Percentiles rank a stretch among this genome's conserved stretches.
Conservation (phyloP, 1,140 invertebrate species). For the Littorina saxatilis region DNA sequence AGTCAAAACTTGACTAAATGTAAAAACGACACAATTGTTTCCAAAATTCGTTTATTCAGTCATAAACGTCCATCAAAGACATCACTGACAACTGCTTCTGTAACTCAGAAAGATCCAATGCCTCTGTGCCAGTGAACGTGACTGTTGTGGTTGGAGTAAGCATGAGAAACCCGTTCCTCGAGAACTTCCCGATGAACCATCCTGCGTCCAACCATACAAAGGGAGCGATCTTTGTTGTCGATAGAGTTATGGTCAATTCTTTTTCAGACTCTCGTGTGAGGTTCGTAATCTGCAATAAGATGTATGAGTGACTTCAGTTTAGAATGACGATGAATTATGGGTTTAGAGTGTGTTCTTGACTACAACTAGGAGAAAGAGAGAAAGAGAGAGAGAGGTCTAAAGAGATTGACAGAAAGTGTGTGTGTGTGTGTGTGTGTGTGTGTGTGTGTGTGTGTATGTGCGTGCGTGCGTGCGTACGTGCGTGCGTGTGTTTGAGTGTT, state of each 20-base stretch:
- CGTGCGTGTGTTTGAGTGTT: background rate
- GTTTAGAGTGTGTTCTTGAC: too few species aligned
- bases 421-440: slow-evolving; percentile 16
- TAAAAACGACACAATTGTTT: background rate
- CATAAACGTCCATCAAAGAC: slow-evolving; percentile 71
- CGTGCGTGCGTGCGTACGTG: background rate
- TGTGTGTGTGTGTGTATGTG: slow-evolving; percentile 9
- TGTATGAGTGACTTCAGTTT: background rate
- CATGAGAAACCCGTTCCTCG: slow-evolving; percentile 82
- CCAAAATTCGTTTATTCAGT: background rate
- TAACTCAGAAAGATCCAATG: slow-evolving; percentile 51
- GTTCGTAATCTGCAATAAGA: slow-evolving; percentile 39
- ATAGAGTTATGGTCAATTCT: slow-evolving; percentile 68
- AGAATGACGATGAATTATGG: too few species aligned
- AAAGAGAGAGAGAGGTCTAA: too few species aligned
- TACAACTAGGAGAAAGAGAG: too few species aligned
- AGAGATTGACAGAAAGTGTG: background rate
- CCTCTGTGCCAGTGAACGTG: slow-evolving; percentile 69
- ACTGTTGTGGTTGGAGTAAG: slow-evolving; percentile 54
- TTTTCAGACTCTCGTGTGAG: slow-evolving; percentile 11
- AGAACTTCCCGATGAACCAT: slow-evolving; percentile 78
- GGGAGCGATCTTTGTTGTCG: slow-evolving; percentile 77
- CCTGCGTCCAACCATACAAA: slow-evolving; percentile 82
- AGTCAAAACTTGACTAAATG: too few species aligned
- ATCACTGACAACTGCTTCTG: slow-evolving; percentile 60